Percentiles rank a stretch among this genome's conserved stretches.
Conservation (phyloP, 2,797 vertebrate genomes). For the Eremophila alpestris region DNA sequence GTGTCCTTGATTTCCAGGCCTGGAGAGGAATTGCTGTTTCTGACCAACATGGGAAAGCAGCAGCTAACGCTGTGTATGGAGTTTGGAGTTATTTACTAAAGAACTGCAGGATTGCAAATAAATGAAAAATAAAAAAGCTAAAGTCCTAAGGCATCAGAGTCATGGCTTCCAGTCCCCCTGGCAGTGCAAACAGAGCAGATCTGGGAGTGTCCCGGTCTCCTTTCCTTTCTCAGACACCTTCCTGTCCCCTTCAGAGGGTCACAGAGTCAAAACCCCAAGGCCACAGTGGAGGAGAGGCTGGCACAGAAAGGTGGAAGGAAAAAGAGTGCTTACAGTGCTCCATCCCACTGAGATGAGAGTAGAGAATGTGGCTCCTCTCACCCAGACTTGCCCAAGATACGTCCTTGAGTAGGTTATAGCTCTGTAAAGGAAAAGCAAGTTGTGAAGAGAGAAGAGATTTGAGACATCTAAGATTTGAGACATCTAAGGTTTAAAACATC, state of each 20-base stretch:
- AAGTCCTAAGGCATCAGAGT: not conserved
- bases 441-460: not conserved
- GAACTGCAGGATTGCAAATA: not conserved
- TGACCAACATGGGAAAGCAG: accelerated
- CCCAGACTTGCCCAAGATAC: not conserved
- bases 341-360: not conserved
- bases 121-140: accelerated
- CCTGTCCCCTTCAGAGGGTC: not conserved
- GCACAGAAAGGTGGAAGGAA: not conserved
- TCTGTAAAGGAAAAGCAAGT: not conserved
- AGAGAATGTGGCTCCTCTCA: not conserved
- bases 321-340: not conserved
- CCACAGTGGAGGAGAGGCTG: not conserved
- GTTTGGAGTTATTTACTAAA: accelerated
- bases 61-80: accelerated
- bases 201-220: not conserved
- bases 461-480: not conserved
- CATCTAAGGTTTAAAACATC: not conserved
- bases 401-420: not conserved
- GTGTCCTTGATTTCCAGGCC: not conserved
- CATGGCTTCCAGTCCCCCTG: not conserved
- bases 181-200: not conserved
- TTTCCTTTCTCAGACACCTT: not conserved
- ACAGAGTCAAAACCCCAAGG: not conserved
- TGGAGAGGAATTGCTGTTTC: not conserved